phyloP scores from a whole-genome alignment of 2,113 vertebrate genomes.

The Quiscalus mexicanus region DNA sequence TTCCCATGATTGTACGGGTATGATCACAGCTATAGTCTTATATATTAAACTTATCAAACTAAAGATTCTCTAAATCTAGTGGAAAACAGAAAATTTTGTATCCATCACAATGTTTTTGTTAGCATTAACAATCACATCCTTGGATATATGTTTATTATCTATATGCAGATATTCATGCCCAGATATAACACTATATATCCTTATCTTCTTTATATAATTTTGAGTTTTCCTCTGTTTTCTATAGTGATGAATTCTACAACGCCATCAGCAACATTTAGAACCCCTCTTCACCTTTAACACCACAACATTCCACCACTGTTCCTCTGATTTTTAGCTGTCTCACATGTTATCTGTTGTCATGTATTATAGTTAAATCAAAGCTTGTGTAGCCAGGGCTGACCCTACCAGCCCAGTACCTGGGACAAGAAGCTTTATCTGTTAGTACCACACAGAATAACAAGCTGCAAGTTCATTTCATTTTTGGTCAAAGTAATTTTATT shows the following conservation, averaged over 20 bases:
- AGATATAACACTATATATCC: not conserved
- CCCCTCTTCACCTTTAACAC: not conserved
- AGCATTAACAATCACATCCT: not conserved
- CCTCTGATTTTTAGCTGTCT: not conserved
- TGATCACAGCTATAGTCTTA: not conserved
- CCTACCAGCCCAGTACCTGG: not conserved
- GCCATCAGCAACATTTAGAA: not conserved
- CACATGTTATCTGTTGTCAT: not conserved
- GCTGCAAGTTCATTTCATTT: not conserved
- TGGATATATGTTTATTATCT: not conserved
- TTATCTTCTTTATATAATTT: not conserved
- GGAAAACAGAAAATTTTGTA: not conserved
- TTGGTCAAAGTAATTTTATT: not conserved
- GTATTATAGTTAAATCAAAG: not conserved
- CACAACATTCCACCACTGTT: not conserved
- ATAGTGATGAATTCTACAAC: not conserved
- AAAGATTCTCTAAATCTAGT: not conserved
- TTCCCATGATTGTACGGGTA: not conserved
- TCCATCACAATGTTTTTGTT: not conserved
- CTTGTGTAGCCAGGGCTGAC: accelerated
- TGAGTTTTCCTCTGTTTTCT: not conserved
- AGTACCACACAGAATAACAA: not conserved
- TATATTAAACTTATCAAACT: not conserved
- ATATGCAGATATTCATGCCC: not conserved
- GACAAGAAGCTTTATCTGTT: not conserved